A percentile compares a stretch with the other conserved stretches of the same genome.
Conservation (phyloP, 2,797 vertebrate species). For the Rhinoraja longicauda region DNA sequence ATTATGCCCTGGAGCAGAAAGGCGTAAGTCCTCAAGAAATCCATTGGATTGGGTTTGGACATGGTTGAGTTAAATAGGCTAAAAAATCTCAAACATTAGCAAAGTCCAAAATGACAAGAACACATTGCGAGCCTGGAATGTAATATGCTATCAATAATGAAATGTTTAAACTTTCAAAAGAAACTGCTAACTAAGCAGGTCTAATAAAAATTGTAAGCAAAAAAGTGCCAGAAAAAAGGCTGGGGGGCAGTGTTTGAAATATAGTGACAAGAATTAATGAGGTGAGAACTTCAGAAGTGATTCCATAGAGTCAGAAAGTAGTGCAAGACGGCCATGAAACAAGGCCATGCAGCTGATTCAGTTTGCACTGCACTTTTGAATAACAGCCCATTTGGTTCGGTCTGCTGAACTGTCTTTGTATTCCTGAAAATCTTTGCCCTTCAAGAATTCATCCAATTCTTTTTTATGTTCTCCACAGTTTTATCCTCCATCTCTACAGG, state of each 20-base stretch:
- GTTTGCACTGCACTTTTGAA: neutral
- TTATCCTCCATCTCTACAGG: neutral
- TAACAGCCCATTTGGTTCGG: neutral
- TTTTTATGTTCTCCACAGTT: too few species aligned
- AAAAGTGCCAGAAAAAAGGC: neutral
- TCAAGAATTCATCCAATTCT: too few species aligned
- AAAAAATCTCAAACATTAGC: neutral
- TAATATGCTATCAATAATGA: neutral
- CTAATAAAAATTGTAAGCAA: neutral
- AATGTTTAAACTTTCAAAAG: neutral
- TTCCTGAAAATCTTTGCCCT: too few species aligned
- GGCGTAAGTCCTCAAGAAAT: constrained; percentile 13
- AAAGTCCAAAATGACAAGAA: neutral
- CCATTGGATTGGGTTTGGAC: constrained; percentile 21
- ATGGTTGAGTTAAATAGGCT: constrained; percentile 23
- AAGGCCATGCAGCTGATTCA: neutral
- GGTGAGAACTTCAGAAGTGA: neutral
- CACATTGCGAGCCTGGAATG: neutral
- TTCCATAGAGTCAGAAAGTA: neutral
- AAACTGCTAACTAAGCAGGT: neutral
- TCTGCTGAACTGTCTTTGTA: too few species aligned
- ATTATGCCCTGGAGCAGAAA: constrained; percentile 23
- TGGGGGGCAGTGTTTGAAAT: neutral
- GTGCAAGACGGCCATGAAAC: neutral
- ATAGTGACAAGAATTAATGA: neutral